These are phyloP conservation scores for Myanophis thanlyinensis DNA, from an alignment of 2,113 vertebrate species.

Conservation along the genomic window DNA sequence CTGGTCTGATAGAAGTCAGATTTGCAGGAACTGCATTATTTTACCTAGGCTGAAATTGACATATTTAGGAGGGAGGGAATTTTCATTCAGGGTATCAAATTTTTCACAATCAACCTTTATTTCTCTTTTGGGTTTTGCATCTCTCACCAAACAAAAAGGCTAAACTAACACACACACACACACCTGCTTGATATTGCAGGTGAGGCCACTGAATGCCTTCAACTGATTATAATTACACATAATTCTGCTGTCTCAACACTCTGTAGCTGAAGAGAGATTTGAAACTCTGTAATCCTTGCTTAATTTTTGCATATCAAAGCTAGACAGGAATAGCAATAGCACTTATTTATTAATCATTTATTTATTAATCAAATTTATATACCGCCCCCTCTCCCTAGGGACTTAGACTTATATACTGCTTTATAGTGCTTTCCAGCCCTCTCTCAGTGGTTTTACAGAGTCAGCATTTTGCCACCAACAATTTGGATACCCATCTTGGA, in stretches of 20 bases:
- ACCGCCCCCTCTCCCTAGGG: too few species aligned
- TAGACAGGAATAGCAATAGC: too few species aligned
- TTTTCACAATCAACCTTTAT: constrained; percentile 7
- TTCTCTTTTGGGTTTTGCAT: neutral
- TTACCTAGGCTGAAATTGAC: constrained; percentile 23
- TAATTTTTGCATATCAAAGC: neutral
- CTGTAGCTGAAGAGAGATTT: too few species aligned
- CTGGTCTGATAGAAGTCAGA: constrained; percentile 19
- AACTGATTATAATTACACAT: neutral
- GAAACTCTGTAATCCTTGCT: neutral
- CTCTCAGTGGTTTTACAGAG: too few species aligned
- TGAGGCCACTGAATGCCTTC: neutral
- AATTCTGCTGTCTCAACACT: neutral
- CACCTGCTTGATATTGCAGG: neutral
- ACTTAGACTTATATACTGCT: too few species aligned
- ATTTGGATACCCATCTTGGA: too few species aligned
- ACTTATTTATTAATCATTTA: too few species aligned
- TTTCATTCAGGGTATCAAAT: neutral
- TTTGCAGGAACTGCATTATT: constrained; percentile 10
- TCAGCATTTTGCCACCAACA: too few species aligned
- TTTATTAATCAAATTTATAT: too few species aligned
- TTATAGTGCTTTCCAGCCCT: too few species aligned
- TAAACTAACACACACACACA: neutral
- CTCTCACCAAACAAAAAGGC: neutral
- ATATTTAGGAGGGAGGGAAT: constrained; percentile 26